These are phyloP conservation scores for Hystrix cristata DNA, from an alignment of 2,113 vertebrate species.

Conservation along the genomic window DNA sequence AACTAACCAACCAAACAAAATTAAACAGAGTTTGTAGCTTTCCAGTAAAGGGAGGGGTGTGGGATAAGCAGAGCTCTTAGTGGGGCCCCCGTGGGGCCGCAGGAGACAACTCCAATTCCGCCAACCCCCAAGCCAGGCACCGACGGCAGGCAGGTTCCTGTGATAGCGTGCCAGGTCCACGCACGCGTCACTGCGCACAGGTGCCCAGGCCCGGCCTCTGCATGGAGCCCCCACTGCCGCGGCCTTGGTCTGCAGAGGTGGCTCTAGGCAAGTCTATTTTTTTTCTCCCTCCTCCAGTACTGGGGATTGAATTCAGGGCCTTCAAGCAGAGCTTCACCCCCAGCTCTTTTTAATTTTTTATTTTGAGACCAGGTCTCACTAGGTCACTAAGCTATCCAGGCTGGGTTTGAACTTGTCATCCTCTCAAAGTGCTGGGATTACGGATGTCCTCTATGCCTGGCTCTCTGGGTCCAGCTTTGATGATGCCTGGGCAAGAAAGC, in stretches of 20 bases:
- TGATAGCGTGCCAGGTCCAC: background rate
- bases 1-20: background rate
- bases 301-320: background rate
- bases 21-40: background rate
- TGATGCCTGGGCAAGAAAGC: background rate
- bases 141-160: no score
- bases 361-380: background rate
- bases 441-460: background rate
- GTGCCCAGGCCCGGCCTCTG: rapidly evolving
- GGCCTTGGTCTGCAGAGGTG: background rate
- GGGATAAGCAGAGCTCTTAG: background rate
- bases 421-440: background rate
- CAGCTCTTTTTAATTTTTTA: background rate
- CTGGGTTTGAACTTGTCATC: background rate
- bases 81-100: background rate
- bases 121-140: background rate
- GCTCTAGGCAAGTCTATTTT: background rate
- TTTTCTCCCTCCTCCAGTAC: background rate
- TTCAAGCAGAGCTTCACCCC: background rate
- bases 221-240: background rate
- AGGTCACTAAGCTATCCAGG: background rate
- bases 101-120: background rate
- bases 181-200: rapidly evolving
- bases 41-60: background rate
- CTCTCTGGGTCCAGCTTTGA: background rate